Evolutionary conservation across 2,113 vertebrate species (phyloP).

Genomic region (Chauna torquata): DNA sequence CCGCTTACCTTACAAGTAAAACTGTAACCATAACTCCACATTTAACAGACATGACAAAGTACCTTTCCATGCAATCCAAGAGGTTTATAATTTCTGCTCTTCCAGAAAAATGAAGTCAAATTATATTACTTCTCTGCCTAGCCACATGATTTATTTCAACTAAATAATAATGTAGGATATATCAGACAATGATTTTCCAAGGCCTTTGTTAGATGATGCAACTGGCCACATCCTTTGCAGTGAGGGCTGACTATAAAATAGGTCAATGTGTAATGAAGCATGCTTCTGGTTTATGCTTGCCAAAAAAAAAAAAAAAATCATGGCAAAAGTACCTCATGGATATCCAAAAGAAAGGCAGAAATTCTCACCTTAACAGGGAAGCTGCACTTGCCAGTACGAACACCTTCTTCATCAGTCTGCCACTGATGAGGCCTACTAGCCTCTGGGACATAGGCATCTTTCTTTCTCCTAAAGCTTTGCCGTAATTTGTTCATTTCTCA

Average conservation of each 20-base stretch:
- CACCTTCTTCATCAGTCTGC: slow-evolving; percentile 98
- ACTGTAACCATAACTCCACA: background rate
- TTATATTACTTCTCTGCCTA: background rate
- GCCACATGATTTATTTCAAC: background rate
- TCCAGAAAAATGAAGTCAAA: slow-evolving; percentile 30
- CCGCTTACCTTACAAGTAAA: background rate
- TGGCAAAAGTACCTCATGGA: background rate
- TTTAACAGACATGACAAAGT: background rate
- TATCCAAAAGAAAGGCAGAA: background rate
- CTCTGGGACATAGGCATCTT: slow-evolving; percentile 97
- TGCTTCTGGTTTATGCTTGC: background rate
- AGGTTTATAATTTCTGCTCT: background rate
- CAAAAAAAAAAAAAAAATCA: slow-evolving; percentile 1
- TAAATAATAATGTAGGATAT: background rate
- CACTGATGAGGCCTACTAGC: slow-evolving; percentile 98
- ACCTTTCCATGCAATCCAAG: background rate
- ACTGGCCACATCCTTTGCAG: background rate
- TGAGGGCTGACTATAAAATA: slow-evolving; percentile 24
- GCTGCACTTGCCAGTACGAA: slow-evolving; percentile 96
- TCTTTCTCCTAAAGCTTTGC: slow-evolving; percentile 99
- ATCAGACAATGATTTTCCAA: slow-evolving; percentile 15
- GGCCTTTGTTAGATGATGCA: slow-evolving; percentile 25
- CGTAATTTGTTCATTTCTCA: slow-evolving; percentile 98
- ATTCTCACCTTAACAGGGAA: slow-evolving; percentile 95
- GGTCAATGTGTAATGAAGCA: slow-evolving; percentile 47